A percentile compares a stretch with the other conserved stretches of the same genome.
These are phyloP conservation scores for Hemibagrus guttatus DNA, from an alignment of 2,797 vertebrate genomes.

Conservation along the genomic window DNA sequence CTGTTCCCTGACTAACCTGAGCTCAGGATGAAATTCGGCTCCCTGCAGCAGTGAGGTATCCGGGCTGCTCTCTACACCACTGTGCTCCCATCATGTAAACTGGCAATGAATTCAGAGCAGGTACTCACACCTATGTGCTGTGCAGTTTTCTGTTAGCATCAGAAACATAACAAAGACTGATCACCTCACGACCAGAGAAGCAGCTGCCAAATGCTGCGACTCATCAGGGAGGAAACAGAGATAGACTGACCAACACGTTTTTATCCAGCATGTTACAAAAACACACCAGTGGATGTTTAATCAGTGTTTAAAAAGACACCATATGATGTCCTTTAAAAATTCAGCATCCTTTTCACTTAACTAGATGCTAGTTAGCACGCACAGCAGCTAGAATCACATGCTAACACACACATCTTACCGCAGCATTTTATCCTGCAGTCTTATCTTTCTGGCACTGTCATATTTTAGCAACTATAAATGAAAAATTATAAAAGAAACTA, in stretches of 20 bases:
- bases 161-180: not conserved
- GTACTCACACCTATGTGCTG: not conserved
- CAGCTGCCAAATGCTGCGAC: constrained; percentile 4
- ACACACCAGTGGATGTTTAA: no score
- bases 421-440: not conserved
- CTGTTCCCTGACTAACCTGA: not conserved
- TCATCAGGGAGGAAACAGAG: not conserved
- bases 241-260: not conserved
- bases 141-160: not conserved
- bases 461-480: not conserved
- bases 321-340: not conserved
- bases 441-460: not conserved
- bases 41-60: not conserved
- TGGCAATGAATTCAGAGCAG: not conserved
- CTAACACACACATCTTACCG: not conserved
- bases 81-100: not conserved
- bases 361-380: not conserved
- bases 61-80: not conserved
- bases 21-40: not conserved
- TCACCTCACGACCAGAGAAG: not conserved
- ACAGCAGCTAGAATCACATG: not conserved
- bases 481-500: no score
- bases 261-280: constrained; percentile 6
- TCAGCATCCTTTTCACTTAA: not conserved
- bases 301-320: not conserved